Conservation (phyloP, 2,113 vertebrate genomes). For the Cochlearius cochlearius region DNA sequence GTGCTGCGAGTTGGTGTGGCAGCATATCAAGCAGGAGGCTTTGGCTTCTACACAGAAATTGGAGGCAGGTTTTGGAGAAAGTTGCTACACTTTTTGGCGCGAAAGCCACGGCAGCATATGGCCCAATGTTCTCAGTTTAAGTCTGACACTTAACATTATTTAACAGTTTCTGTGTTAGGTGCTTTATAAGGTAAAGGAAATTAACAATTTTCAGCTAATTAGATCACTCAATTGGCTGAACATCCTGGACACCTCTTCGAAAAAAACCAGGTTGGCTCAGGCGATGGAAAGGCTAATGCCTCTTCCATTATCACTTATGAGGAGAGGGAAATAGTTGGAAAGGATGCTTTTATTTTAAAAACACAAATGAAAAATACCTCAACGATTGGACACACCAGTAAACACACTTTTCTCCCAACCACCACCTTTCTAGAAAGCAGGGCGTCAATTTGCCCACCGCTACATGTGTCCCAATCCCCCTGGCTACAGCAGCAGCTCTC, state of each 20-base stretch:
- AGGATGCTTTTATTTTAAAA: conserved; percentile 61
- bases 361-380: conserved; percentile 34
- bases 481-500: neutral
- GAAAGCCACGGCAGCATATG: conserved; percentile 60
- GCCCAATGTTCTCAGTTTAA: conserved; percentile 71
- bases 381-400: neutral
- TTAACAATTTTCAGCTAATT: conserved; percentile 72
- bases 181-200: conserved; percentile 73
- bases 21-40: conserved; percentile 68
- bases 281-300: conserved; percentile 56
- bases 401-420: neutral
- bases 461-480: neutral
- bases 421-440: neutral
- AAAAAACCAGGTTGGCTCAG: conserved; percentile 56
- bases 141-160: conserved; percentile 74
- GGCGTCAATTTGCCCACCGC: neutral
- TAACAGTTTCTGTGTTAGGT: conserved; percentile 72
- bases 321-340: conserved; percentile 57
- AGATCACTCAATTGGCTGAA: conserved; percentile 73
- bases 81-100: conserved; percentile 66
- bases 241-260: conserved; percentile 64
- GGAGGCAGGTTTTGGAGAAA: conserved; percentile 70
- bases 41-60: conserved; percentile 64
- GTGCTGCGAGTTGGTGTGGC: neutral
- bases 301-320: conserved; percentile 65